These are phyloP conservation scores for Erythrolamprus reginae DNA, from an alignment of 2,113 vertebrate genomes.

Conservation along the genomic window DNA sequence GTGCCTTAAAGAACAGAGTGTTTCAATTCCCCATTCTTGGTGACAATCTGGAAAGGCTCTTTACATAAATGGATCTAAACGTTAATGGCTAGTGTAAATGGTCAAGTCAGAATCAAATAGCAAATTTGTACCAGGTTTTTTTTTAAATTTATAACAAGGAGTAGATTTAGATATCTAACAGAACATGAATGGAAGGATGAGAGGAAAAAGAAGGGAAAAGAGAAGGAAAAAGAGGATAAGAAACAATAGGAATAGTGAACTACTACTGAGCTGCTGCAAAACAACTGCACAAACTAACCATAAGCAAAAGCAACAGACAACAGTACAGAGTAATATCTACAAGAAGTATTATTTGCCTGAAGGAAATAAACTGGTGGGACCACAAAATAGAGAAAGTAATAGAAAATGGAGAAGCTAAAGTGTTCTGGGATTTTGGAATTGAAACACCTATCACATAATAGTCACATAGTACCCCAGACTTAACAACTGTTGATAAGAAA, in stretches of 20 bases:
- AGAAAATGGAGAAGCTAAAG: not conserved
- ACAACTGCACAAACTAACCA: not conserved
- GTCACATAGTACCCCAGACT: not conserved
- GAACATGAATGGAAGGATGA: not conserved
- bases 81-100: slow-evolving; percentile 36
- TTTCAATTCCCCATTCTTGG: slow-evolving; percentile 20
- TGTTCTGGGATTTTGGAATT: not conserved
- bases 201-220: not conserved
- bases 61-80: slow-evolving; percentile 43
- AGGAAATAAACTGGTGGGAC: not conserved
- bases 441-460: not conserved
- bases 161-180: not conserved
- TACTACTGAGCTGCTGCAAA: not conserved
- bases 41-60: slow-evolving; percentile 37
- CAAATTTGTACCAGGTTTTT: slow-evolving; percentile 45
- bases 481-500: not conserved
- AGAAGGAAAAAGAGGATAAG: not conserved
- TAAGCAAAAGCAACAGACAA: not conserved
- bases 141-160: not conserved
- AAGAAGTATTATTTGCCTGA: not conserved
- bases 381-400: not conserved
- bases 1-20: not conserved
- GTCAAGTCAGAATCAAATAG: slow-evolving; percentile 62
- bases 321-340: not conserved
- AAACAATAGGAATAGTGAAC: not conserved